Evolutionary conservation across 2,113 vertebrate species (phyloP).

Genomic region (Vulpes vulpes): DNA sequence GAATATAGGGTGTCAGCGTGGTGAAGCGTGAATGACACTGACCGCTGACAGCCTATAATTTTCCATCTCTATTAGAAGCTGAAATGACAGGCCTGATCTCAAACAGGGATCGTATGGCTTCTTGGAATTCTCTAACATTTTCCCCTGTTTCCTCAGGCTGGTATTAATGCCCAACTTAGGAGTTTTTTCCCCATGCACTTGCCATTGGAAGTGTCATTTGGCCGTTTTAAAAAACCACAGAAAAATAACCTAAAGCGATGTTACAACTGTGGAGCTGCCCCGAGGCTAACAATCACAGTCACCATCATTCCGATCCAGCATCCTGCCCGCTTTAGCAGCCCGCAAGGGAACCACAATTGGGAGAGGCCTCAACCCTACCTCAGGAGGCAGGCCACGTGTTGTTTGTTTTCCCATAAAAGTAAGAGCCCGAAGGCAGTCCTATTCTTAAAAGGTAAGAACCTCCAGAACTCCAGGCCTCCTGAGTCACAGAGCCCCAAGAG

Average conservation of each 20-base stretch:
- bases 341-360: neutral
- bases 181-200: neutral
- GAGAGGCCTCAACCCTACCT: neutral
- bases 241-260: slow-evolving; percentile 21
- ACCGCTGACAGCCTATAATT: slow-evolving; percentile 59
- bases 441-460: neutral
- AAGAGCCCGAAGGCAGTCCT: neutral
- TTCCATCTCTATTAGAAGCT: slow-evolving; percentile 52
- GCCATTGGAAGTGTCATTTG: neutral
- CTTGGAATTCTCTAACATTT: neutral
- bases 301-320: fast-evolving
- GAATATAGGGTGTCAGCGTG: slow-evolving; percentile 18
- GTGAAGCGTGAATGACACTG: neutral
- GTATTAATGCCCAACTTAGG: neutral
- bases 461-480: neutral
- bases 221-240: neutral
- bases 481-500: neutral
- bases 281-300: neutral
- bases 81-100: slow-evolving; percentile 54
- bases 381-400: neutral
- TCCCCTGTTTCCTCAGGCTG: neutral
- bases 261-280: neutral
- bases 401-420: neutral
- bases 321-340: neutral
- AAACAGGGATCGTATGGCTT: neutral